Evolutionary conservation across 1,140 invertebrate species (phyloP).

Genomic region (Calephelis virginiensis): DNA sequence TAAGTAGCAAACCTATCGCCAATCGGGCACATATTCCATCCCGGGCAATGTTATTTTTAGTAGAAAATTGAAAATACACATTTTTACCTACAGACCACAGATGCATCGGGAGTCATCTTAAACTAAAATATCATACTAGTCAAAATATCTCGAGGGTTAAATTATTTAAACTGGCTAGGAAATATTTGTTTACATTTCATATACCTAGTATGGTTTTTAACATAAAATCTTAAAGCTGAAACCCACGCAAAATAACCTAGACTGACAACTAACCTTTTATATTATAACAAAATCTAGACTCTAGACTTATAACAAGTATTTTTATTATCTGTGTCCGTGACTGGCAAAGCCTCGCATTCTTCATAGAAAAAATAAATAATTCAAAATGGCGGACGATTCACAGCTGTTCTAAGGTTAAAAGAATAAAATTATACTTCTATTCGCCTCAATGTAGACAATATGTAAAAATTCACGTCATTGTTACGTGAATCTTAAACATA

Average conservation of each 20-base stretch:
- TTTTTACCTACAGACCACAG: no score
- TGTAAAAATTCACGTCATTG: conserved; percentile 19
- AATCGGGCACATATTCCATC: no score
- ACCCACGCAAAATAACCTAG: conserved; percentile 38
- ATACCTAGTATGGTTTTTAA: conserved; percentile 1
- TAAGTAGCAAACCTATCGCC: no score
- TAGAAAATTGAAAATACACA: no score
- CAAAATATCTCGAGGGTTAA: not conserved
- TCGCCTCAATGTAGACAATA: conserved; percentile 8
- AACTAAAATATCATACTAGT: no score
- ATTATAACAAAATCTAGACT: conserved; percentile 29
- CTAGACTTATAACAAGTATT: conserved; percentile 26
- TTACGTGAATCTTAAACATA: not conserved
- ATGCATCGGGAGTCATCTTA: no score
- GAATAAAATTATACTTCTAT: conserved; percentile 16
- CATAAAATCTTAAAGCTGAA: conserved; percentile 17
- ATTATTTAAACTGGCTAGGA: no score
- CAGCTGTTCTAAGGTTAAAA: conserved; percentile 30
- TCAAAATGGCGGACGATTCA: conserved; percentile 37
- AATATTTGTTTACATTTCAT: not conserved
- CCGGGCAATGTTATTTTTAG: no score
- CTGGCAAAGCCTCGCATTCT: conserved; percentile 43
- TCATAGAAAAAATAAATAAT: conserved; percentile 35
- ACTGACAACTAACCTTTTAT: conserved; percentile 31
- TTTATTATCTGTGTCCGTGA: conserved; percentile 31